These are phyloP conservation scores for Gorsachius goisagi DNA, from an alignment of 2,113 vertebrate species.

Conservation along the genomic window DNA sequence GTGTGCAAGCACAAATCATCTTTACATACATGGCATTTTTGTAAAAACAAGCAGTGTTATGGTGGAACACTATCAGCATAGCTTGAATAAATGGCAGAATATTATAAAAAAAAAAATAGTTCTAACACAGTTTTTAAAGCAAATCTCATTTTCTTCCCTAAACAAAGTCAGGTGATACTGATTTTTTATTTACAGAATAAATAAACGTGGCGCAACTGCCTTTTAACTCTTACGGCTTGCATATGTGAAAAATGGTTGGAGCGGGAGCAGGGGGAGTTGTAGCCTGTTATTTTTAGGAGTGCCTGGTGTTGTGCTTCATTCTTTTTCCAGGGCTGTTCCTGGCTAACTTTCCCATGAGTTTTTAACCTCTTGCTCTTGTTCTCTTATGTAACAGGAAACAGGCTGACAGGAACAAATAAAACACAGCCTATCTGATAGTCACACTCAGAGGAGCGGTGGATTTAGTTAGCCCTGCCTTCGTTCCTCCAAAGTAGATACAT, in stretches of 20 bases:
- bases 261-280: conserved; percentile 48
- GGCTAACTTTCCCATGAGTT: conserved; percentile 86
- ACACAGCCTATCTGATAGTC: conserved; percentile 72
- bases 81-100: background rate
- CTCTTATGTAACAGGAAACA: conserved; percentile 84
- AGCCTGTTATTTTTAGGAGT: conserved; percentile 79
- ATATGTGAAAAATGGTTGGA: conserved; percentile 14
- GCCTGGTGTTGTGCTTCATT: conserved; percentile 68
- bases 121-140: background rate
- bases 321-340: conserved; percentile 75
- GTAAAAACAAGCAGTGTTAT: background rate
- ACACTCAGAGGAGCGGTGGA: conserved; percentile 61
- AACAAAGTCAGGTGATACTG: background rate
- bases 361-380: conserved; percentile 89
- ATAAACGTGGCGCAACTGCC: background rate
- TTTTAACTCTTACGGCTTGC: background rate
- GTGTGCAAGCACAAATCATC: background rate
- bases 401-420: conserved; percentile 85
- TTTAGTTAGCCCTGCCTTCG: conserved; percentile 64
- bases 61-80: background rate
- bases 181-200: background rate
- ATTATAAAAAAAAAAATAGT: background rate
- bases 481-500: conserved; percentile 35
- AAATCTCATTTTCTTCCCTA: background rate
- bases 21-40: background rate